Base-by-base conservation (phyloP, 2,113 vertebrate genomes). In the Engystomops pustulosus region DNA sequence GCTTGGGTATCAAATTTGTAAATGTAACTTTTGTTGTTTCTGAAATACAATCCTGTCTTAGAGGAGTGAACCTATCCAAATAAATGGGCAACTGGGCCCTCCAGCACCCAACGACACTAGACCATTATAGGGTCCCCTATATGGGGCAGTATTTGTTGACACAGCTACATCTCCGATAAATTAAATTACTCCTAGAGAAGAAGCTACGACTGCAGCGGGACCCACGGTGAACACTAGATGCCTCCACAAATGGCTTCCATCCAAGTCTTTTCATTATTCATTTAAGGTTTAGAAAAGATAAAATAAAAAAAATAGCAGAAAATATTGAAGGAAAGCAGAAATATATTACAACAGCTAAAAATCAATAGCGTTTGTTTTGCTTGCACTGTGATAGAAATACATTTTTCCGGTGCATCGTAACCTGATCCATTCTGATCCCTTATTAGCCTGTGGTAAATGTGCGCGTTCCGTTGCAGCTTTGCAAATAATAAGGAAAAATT, bases 291-390 rank as follows among this genome's bases (percentile, higher is more conserved):
- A 20, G 36, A 34, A 34, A 65, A 67, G 17, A 17, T 32, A 65
- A 44, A 10, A 1, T 25, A 65, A 65, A 18, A 23, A 60, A 53
- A 38, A 53, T n/a, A 20, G 14, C 9, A 38, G 34, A 67, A 67
- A 32, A 32, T 47, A 44, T 70, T 15, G 32, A 58, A 47, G 38
- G 27, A 34, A 38, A 71, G 20, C 25, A 47, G 36, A 58, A 69
- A 71, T 45, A 75, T 41, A 83, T 83, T 49, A 75, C 55, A 82
- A 62, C 36, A 23, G 36, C 36, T 65, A 47, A 80, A 83, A 83
- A 83, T 83, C 81, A 75, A 83, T 83, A 30, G 18, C 12, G 38
- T 70, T 78, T 78, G 78, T 45, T 83, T 83, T 75, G 69, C 70
- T 49, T 83, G 69, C 81, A 75, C 38, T 45, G 69, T 62, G 69